Evolutionary conservation across 2,888 invertebrate species (phyloP).

Genomic region (Tyria jacobaeae): DNA sequence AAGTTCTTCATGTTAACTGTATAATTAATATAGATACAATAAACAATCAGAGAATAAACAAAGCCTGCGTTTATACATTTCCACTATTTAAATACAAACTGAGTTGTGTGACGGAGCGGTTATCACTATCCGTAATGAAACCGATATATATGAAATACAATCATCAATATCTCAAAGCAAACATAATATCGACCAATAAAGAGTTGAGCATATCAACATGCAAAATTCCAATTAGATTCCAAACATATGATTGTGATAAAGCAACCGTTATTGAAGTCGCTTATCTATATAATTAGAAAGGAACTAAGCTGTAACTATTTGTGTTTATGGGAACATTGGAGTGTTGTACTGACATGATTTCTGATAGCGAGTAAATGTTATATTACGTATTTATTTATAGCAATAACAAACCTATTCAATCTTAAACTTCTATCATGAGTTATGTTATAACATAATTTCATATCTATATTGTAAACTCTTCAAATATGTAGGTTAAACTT

Average conservation of each 20-base stretch:
- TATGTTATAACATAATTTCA: not conserved
- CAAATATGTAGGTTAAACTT: not conserved
- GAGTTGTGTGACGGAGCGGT: constrained; percentile 49
- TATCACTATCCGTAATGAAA: constrained; percentile 64
- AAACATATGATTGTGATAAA: constrained; percentile 85
- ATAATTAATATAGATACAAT: constrained; percentile 33
- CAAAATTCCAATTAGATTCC: constrained; percentile 86
- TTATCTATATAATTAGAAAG: constrained; percentile 86
- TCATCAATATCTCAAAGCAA: constrained; percentile 82
- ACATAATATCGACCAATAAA: constrained; percentile 85
- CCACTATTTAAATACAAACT: constrained; percentile 48
- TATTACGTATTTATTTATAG: constrained; percentile 31
- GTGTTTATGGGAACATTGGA: constrained; percentile 81
- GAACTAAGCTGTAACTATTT: constrained; percentile 84
- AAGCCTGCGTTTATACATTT: constrained; percentile 40
- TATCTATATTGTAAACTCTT: not conserved
- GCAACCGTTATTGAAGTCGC: constrained; percentile 82
- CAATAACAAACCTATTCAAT: constrained; percentile 14
- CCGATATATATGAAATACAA: constrained; percentile 76
- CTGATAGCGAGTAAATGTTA: constrained; percentile 58
- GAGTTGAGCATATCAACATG: constrained; percentile 84
- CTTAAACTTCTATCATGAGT: not conserved
- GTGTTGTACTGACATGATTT: constrained; percentile 66
- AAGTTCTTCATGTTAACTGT: constrained; percentile 25
- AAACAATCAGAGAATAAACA: constrained; percentile 31